Base-by-base conservation (phyloP, 2,113 vertebrate genomes). In the Carassius carassius region DNA sequence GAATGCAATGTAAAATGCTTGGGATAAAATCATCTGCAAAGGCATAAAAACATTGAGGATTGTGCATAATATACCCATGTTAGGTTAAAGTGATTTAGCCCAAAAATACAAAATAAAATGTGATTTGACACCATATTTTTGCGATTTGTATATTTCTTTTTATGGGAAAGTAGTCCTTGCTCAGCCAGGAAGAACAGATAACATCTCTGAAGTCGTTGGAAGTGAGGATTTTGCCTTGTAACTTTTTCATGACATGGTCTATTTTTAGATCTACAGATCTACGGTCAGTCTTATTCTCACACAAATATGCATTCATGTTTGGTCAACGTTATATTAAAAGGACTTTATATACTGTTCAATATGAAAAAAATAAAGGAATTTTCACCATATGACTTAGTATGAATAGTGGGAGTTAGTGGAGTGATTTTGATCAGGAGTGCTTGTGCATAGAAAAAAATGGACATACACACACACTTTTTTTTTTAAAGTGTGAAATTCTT, bases 101-200 rank as follows among this genome's bases (percentile, higher is more conserved):
- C 51, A 63, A 63, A 25, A 19, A 37, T 13, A 70, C 14, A 37
- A 37, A 35, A 37, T 70, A 35, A 37, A 70, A 35, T 9, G 14
- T 63, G 62, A 62, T 23, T 35, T n/a, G 67, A 70, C 72, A 75
- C n/a, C 21, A 25, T 74, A 74, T 44, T 74, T n/a, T n/a, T 47
- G 37, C 6, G 67, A 13, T 63, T 14, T 25, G 8, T 63, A 25
- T 63, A 12, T 63, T 70, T 37, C 1, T 35, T 73, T 73, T 47
- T 47, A 16, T 74, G 21, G 21, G n/a, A 5, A 49, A 75, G 19
- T 3, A 63, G 17, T 79, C 21, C 19, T 63, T 79, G 77, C 37
- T 79, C 58, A 63, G 58, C n/a, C 54, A 79, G n/a, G 11, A 37
- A 60, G 32, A 25, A 63, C 37, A 62, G 32, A 63, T 44, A 79